Evolutionary conservation across 2,888 invertebrate genomes (phyloP).

Genomic region (Acleris cristana): DNA sequence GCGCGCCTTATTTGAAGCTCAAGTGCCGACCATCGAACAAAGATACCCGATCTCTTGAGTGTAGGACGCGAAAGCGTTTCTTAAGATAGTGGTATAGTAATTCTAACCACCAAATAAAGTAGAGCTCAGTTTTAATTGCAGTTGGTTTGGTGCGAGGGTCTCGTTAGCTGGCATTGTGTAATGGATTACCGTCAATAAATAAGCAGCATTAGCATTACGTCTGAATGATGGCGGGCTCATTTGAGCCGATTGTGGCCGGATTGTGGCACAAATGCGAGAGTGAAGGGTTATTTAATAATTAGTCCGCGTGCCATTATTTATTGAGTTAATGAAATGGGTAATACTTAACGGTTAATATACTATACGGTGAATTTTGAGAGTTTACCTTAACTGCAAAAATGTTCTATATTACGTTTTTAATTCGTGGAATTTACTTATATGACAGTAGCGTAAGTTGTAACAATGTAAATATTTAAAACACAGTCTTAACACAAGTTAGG

Average conservation of each 20-base stretch:
- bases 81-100: constrained; percentile 46
- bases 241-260: constrained; percentile 69
- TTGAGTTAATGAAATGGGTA: constrained; percentile 3
- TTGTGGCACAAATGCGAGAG: constrained; percentile 55
- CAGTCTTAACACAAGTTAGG: too few species aligned
- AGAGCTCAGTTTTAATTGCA: constrained; percentile 42
- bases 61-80: constrained; percentile 47
- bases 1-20: constrained; percentile 69
- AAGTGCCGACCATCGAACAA: constrained; percentile 50
- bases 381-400: too few species aligned
- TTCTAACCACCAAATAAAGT: constrained; percentile 46
- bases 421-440: too few species aligned
- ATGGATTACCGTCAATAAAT: constrained; percentile 77
- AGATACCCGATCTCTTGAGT: constrained; percentile 47
- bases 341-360: background rate
- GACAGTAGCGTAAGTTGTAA: too few species aligned
- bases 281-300: constrained; percentile 49
- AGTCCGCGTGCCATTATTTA: constrained; percentile 2
- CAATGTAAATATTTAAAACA: too few species aligned
- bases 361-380: background rate
- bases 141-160: constrained; percentile 39
- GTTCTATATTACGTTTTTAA: too few species aligned
- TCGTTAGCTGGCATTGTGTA: constrained; percentile 50
- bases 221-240: constrained; percentile 60
- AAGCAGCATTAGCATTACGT: constrained; percentile 67